Conservation (phyloP, 2,113 vertebrate species). For the Pseudonaja textilis region DNA sequence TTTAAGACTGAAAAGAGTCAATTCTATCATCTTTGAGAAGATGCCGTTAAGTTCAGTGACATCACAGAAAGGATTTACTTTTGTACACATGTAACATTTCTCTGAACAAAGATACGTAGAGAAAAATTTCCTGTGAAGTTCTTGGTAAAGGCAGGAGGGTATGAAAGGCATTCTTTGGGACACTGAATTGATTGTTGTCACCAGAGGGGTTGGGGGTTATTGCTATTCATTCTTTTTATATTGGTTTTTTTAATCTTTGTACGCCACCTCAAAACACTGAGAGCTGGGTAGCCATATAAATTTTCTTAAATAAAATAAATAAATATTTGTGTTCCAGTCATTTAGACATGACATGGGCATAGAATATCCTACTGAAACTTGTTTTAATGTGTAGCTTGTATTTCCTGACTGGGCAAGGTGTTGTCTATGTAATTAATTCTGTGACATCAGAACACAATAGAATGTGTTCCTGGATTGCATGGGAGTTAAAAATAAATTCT, state of each 20-base stretch:
- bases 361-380: neutral
- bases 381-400: neutral
- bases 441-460: neutral
- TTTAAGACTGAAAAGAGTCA: neutral
- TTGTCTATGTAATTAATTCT: neutral
- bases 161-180: neutral
- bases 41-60: too few species aligned
- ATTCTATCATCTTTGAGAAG: neutral
- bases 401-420: neutral
- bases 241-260: neutral
- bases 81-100: neutral
- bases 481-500: slow-evolving; percentile 21
- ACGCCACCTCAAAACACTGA: neutral
- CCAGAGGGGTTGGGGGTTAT: neutral
- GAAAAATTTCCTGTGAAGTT: neutral
- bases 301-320: neutral
- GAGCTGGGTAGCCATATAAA: neutral
- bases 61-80: neutral
- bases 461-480: neutral
- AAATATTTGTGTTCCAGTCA: neutral
- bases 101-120: neutral
- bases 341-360: neutral
- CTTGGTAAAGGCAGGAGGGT: neutral
- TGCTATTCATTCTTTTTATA: neutral
- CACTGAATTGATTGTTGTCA: neutral